Base-by-base conservation (phyloP, 2,888 invertebrate genomes). In the Leptinotarsa peninsularis region DNA sequence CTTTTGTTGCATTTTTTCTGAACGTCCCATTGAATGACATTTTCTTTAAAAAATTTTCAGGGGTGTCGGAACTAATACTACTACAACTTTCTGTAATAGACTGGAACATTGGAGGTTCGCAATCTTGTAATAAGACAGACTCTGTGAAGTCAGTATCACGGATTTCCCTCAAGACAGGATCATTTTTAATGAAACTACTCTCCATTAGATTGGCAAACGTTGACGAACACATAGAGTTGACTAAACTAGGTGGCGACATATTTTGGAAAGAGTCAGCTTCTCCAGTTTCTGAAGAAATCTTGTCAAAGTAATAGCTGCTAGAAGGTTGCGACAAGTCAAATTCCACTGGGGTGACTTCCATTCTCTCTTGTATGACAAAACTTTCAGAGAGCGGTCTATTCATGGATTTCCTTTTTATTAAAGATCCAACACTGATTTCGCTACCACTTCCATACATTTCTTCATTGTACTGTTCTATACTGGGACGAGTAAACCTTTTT, bases 231-330 rank as follows among this genome's bases (percentile, higher is more conserved):
- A 88, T 85, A 0, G 92, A 92, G 18, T 91, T 92, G 18, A 91
- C 91, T 33, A 92, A 88, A 81, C 92, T 92, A 0, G 92, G 92
- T 0, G 92, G 92, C 0, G 89, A 89, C 87, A 89, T 88, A 79
- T 89, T 89, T 76, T 87, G 86, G 80, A 89, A 88, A 18, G 87
- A 87, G 89, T 92, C 91, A 86, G 90, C 84, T 63, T 90, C 86
- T 21, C 89, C 88, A 77, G 89, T 89, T 80, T 80, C 82, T 10
- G 84, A 82, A 75, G 86, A 78, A 54, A 88, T 85, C 67, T 85
- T 87, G 74, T 89, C 87, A 81, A 89, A 88, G 73, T 86, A 85
- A 79, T 83, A 84, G 66, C 84, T 84, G 68, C 81, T 84, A 4
- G 83, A 83, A 3, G 88, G 86, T 78, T 87, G 87, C 0, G 84